Conservation (phyloP, 2,888 invertebrate species). For the Pachycephus smyrnensis region DNA sequence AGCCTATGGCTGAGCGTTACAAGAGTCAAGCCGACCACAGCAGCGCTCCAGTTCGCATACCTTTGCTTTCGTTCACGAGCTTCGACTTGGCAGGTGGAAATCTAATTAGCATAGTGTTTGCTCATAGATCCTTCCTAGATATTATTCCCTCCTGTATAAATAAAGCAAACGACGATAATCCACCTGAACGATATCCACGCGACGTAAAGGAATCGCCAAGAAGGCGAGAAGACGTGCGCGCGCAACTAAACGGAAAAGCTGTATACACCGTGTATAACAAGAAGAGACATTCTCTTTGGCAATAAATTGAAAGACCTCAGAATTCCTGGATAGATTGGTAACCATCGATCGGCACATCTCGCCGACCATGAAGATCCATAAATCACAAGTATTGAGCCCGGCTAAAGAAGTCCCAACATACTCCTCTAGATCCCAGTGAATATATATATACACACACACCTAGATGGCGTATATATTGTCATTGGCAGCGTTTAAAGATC, state of each 20-base stretch:
- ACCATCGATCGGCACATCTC: neutral
- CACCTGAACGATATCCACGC: neutral
- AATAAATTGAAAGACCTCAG: neutral
- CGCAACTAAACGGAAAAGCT: neutral
- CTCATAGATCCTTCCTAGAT: constrained; percentile 30
- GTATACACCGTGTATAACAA: neutral
- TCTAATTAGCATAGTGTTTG: constrained; percentile 33
- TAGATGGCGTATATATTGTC: neutral
- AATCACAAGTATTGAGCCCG: neutral
- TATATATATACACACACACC: neutral
- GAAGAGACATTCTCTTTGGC: neutral
- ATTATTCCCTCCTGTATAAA: constrained; percentile 8
- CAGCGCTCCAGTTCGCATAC: constrained; percentile 14
- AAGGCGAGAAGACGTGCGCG: neutral
- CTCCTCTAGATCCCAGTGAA: neutral
- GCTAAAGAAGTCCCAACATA: neutral
- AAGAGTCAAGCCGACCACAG: neutral
- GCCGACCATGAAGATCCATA: neutral
- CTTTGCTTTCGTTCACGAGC: constrained; percentile 18
- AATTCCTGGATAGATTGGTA: neutral
- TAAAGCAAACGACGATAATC: neutral
- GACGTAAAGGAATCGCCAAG: neutral
- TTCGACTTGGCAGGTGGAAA: constrained; percentile 29
- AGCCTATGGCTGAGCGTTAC: neutral
- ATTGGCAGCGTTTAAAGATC: constrained; percentile 6